Conservation (phyloP, 2,888 invertebrate genomes). For the Drosophila merina region DNA sequence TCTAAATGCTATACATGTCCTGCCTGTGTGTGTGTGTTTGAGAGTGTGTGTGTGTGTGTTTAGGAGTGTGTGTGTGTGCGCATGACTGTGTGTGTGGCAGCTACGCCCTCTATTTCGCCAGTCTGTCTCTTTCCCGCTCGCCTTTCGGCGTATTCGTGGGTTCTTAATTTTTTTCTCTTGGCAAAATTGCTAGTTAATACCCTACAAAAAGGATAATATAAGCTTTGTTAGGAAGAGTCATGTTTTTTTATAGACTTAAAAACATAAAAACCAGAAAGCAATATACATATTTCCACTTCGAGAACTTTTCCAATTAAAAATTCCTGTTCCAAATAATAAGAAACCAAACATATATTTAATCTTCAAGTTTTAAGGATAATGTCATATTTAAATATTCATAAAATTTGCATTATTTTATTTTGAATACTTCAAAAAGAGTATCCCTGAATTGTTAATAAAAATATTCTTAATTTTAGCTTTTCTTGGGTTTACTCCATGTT, state of each 20-base stretch:
- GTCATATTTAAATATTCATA: too few relatives aligned
- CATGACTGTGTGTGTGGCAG: conserved; percentile 15
- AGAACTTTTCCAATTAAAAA: too few relatives aligned
- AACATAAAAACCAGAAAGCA: neutral
- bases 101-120: conserved; percentile 30
- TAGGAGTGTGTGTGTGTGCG: conserved; percentile 14
- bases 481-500: conserved; percentile 24
- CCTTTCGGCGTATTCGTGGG: conserved; percentile 15
- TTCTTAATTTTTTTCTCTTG: conserved; percentile 30
- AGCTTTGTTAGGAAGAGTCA: too few relatives aligned
- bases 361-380: too few relatives aligned
- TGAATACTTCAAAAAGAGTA: conserved; percentile 15
- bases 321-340: too few relatives aligned
- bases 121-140: conserved; percentile 5
- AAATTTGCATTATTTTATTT: too few relatives aligned
- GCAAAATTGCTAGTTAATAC: conserved; percentile 30
- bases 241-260: neutral
- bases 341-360: too few relatives aligned
- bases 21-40: conserved; percentile 6
- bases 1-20: conserved; percentile 68
- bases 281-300: too few relatives aligned
- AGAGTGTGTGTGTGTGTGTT: conserved; percentile 1
- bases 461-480: conserved; percentile 3
- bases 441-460: neutral
- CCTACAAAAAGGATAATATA: neutral